Percentiles rank a stretch among this genome's conserved stretches.
phyloP scores from a whole-genome alignment of 2,113 vertebrate genomes.

The Syngnathus floridae region DNA sequence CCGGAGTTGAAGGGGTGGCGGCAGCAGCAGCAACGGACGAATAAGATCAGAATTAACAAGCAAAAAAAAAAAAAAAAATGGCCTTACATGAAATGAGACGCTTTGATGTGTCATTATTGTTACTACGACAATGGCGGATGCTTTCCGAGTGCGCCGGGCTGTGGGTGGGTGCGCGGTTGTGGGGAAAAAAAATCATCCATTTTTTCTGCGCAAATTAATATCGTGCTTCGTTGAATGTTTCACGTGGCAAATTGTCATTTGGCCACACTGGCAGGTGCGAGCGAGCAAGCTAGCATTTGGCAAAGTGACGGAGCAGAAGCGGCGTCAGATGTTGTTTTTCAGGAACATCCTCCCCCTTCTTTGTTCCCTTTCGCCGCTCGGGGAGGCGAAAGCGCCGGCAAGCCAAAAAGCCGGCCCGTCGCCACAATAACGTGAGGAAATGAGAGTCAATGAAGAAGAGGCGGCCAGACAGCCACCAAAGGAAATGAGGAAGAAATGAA shows the following conservation, averaged over 20 bases:
- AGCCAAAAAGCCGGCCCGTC: not conserved
- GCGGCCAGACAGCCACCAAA: not conserved
- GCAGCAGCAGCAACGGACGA: too few relatives aligned
- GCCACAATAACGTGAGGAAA: constrained; percentile 5
- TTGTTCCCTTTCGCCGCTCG: not conserved
- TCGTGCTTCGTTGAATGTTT: not conserved
- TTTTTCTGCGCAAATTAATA: not conserved
- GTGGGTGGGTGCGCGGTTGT: constrained; percentile 8
- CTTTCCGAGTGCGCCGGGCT: not conserved
- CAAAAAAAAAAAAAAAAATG: not conserved
- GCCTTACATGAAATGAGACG: not conserved
- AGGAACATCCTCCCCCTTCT: constrained; percentile 1
- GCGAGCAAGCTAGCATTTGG: not conserved
- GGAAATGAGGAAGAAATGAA: constrained; percentile 7
- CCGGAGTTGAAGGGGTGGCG: not conserved
- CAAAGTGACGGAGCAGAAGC: not conserved
- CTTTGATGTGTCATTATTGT: not conserved
- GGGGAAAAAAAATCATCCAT: not conserved
- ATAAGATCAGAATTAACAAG: not conserved
- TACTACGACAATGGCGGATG: not conserved
- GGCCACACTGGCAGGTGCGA: not conserved
- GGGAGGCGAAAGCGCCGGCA: not conserved
- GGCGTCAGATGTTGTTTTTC: constrained; percentile 4
- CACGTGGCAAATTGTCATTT: not conserved
- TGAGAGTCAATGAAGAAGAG: constrained; percentile 5